Percentiles rank a stretch among this genome's conserved stretches.
These are phyloP conservation scores for Disparrhopalites patrizii DNA, from an alignment of 2,888 invertebrate genomes.

Conservation along the genomic window DNA sequence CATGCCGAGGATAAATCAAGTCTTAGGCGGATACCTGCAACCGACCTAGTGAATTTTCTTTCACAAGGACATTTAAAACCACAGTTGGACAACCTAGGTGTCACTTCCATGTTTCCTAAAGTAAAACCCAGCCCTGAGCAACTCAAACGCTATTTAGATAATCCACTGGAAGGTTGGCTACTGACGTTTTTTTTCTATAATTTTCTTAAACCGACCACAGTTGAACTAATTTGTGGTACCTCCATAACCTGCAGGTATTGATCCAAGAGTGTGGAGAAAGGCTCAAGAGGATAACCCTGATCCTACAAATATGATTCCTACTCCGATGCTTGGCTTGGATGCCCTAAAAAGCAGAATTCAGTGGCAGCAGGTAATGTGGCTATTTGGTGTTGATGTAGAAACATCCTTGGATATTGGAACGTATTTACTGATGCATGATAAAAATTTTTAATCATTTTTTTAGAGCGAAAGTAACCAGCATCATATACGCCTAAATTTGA, in stretches of 20 bases:
- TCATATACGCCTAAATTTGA: constrained; percentile 71
- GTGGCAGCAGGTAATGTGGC: constrained; percentile 56
- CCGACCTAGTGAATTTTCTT: constrained; percentile 67
- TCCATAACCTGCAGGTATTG: constrained; percentile 64
- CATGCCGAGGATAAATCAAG: constrained; percentile 55
- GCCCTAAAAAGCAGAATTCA: constrained; percentile 68
- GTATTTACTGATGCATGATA: background rate
- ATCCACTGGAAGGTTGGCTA: constrained; percentile 69
- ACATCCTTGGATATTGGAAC: background rate
- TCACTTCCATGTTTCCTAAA: constrained; percentile 67
- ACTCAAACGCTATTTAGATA: constrained; percentile 80
- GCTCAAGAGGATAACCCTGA: constrained; percentile 95
- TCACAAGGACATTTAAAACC: constrained; percentile 64
- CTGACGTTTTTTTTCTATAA: background rate
- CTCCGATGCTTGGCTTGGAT: constrained; percentile 85
- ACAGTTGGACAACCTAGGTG: constrained; percentile 69
- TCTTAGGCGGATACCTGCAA: constrained; percentile 67
- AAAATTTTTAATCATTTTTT: constrained; percentile 10
- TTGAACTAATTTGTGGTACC: constrained; percentile 3
- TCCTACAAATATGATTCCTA: constrained; percentile 80
- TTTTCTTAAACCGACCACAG: background rate
- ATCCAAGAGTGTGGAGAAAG: constrained; percentile 90
- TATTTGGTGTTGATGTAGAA: constrained; percentile 50
- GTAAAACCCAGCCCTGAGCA: constrained; percentile 73
- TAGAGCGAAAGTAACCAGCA: constrained; percentile 77